These are phyloP conservation scores for Drosophila kanapiae DNA, from an alignment of 1,140 invertebrate genomes.

Conservation along the genomic window DNA sequence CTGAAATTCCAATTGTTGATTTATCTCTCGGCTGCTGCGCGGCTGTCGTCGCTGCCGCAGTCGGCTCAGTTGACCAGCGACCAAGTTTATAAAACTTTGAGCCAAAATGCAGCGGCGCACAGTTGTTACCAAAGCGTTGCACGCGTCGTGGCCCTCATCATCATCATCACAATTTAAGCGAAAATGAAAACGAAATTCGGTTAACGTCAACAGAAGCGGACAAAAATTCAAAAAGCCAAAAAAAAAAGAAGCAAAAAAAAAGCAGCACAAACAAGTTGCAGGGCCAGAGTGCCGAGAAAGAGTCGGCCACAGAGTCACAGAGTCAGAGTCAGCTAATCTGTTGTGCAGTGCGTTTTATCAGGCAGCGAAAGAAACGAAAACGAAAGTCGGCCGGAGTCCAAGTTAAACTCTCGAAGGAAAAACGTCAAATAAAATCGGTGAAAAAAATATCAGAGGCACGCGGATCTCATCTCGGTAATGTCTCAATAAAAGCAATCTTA, in stretches of 20 bases:
- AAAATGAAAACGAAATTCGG: slow-evolving; percentile 51
- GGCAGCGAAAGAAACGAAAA: slow-evolving; percentile 69
- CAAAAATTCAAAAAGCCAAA: slow-evolving; percentile 30
- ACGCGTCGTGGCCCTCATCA: slow-evolving; percentile 68
- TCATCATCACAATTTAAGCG: slow-evolving; percentile 40
- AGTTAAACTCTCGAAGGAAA: slow-evolving; percentile 10
- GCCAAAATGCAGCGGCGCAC: slow-evolving; percentile 81
- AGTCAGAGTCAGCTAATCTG: slow-evolving; percentile 55
- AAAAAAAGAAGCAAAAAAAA: slow-evolving; percentile 32
- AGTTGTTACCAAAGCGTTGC: slow-evolving; percentile 78
- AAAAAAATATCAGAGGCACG: slow-evolving; percentile 37
- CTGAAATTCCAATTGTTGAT: slow-evolving; percentile 75
- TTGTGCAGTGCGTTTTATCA: slow-evolving; percentile 78
- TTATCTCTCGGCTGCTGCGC: slow-evolving; percentile 69
- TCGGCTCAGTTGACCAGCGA: slow-evolving; percentile 63
- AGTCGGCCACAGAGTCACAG: not conserved
- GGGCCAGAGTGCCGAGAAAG: slow-evolving; percentile 40
- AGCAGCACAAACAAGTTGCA: slow-evolving; percentile 66
- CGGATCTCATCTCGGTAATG: slow-evolving; percentile 62
- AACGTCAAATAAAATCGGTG: slow-evolving; percentile 17
- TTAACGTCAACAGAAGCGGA: slow-evolving; percentile 44
- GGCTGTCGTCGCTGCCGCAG: slow-evolving; percentile 10
- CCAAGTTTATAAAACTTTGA: slow-evolving; percentile 83
- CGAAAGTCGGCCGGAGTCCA: slow-evolving; percentile 68
- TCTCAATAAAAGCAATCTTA: slow-evolving; percentile 64